Evolutionary conservation across 2,113 vertebrate species (phyloP), one percentile per base, ranked within the genome.

Genomic region (Poecile atricapillus): DNA sequence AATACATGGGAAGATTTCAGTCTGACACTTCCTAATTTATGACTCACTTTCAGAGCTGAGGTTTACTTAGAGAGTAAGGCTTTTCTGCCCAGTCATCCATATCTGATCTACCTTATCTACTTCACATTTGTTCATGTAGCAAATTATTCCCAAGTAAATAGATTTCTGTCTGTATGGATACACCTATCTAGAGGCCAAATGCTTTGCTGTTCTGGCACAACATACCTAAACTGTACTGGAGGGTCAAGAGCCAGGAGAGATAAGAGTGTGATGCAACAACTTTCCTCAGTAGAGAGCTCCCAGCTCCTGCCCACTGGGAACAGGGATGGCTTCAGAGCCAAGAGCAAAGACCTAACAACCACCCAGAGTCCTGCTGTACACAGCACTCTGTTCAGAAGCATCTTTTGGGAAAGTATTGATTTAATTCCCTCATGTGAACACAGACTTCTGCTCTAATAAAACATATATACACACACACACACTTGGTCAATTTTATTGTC

Each of bases 371-470:
- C 74, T 30, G 53, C 90, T 46, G 70, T 8, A 78, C 92, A 71
- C 46, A 76, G 67, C 31, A n/a, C 74, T 75, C 49, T 65, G n/a
- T 56, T 94, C 67, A 46, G 44, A 82, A 90, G 58, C 88, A 88
- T 73, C 59, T 90, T 95, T 59, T 73, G 33, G 55, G 37, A 76
- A 68, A 77, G 44, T 93, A 87, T 94, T 94, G 88, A 96, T 93
- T 95, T 83, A 93, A 94, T 90, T 96, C 63, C 75, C 96, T 80
- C 46, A 58, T 25, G 79, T 65, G 33, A 92, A 28, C 37, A 64
- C 44, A 88, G 55, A 56, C 31, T 93, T 93, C 82, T 87, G 85
- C 75, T 83, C 85, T 80, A 93, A 62, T 95, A 92, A 94, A 82
- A 6, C 9, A 25, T 37, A 49, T 4, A 41, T 0, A 25, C 0